These are phyloP conservation scores for Poeciliopsis infans DNA, from an alignment of 2,797 vertebrate genomes.

Conservation along the genomic window DNA sequence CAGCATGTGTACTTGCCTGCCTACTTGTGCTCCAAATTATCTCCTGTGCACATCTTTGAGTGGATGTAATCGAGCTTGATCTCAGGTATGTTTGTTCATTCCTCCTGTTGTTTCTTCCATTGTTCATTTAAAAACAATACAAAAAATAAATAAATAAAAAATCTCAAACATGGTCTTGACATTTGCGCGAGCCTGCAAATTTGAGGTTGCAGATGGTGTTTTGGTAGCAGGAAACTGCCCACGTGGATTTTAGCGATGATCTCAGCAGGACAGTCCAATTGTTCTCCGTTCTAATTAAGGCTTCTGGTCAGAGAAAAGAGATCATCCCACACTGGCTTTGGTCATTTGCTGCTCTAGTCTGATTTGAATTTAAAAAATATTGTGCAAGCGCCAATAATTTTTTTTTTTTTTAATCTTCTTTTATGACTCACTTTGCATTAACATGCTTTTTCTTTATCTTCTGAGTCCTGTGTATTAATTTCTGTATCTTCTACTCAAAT, in stretches of 20 bases:
- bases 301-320: constrained; percentile 39
- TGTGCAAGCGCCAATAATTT: constrained; percentile 14
- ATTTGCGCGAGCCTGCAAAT: constrained; percentile 47
- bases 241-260: constrained; percentile 47
- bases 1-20: constrained; percentile 35
- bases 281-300: constrained; percentile 32
- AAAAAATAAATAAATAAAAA: neutral
- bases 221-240: constrained; percentile 50
- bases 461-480: constrained; percentile 41
- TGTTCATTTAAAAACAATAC: constrained; percentile 31
- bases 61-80: constrained; percentile 64
- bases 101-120: constrained; percentile 28
- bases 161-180: constrained; percentile 27
- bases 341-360: constrained; percentile 64
- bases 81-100: constrained; percentile 62
- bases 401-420: constrained; percentile 27
- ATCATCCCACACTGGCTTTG: constrained; percentile 36
- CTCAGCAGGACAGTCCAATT: constrained; percentile 29
- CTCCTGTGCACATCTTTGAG: constrained; percentile 28
- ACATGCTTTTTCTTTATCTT: constrained; percentile 43
- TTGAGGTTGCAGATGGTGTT: constrained; percentile 52
- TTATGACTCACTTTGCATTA: constrained; percentile 35
- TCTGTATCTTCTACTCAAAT: constrained; percentile 48
- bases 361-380: constrained; percentile 40
- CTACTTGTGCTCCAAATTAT: constrained; percentile 28